These are phyloP conservation scores for Cynaeus angustus DNA, from an alignment of 2,888 invertebrate genomes.

Conservation along the genomic window DNA sequence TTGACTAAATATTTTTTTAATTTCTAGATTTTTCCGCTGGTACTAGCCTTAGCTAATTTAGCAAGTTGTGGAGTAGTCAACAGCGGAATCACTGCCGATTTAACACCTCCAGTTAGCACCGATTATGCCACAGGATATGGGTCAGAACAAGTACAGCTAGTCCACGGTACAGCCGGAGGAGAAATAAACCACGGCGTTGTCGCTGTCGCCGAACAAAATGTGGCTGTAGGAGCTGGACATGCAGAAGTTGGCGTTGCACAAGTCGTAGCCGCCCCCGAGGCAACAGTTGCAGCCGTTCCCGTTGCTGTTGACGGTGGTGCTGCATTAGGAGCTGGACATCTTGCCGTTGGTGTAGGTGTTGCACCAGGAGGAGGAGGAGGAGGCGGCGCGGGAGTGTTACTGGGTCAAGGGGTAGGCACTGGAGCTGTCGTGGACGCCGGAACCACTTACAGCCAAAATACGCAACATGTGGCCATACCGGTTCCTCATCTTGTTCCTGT, in stretches of 20 bases:
- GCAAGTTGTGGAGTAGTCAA: slow-evolving; percentile 59
- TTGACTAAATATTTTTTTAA: slow-evolving; percentile 38
- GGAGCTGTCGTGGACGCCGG: slow-evolving; percentile 55
- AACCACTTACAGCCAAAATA: slow-evolving; percentile 62
- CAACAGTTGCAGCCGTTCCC: neutral
- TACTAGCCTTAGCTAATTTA: slow-evolving; percentile 57
- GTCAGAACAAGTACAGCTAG: neutral
- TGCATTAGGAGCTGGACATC: neutral
- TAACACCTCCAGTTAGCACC: slow-evolving; percentile 57
- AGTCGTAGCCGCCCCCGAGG: neutral
- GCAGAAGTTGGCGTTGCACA: neutral
- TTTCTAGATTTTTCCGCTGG: slow-evolving; percentile 56
- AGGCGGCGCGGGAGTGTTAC: too few relatives aligned
- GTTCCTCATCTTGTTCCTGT: slow-evolving; percentile 65
- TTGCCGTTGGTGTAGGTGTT: slow-evolving; percentile 9
- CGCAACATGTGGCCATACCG: slow-evolving; percentile 59
- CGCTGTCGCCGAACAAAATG: neutral
- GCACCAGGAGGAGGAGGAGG: too few relatives aligned
- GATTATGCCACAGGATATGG: slow-evolving; percentile 57
- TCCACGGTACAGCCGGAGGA: neutral
- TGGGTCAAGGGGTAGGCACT: slow-evolving; percentile 25
- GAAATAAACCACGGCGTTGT: slow-evolving; percentile 4
- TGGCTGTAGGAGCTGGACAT: neutral
- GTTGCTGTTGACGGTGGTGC: neutral
- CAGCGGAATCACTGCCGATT: slow-evolving; percentile 54